Conservation (phyloP, 1,140 invertebrate species). For the Mya arenaria region DNA sequence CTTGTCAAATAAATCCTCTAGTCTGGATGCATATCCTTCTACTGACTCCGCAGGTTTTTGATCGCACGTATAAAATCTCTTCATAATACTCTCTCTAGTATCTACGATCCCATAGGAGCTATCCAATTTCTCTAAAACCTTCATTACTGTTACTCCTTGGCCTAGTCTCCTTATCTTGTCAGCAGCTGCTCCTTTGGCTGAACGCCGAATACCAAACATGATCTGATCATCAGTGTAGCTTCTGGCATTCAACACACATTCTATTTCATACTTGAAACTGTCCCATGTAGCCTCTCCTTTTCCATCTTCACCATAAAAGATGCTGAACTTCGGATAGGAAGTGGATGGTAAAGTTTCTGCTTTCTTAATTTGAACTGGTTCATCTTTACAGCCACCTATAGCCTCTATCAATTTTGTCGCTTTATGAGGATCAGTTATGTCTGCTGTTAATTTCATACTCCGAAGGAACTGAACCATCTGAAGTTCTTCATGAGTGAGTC, state of each 20-base stretch:
- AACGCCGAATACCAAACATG: neutral
- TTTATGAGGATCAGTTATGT: too few relatives aligned
- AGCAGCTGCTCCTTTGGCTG: neutral
- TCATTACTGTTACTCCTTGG: neutral
- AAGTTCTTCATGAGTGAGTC: too few relatives aligned
- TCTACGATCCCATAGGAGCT: constrained; percentile 18
- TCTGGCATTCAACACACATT: neutral
- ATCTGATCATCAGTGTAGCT: constrained; percentile 22
- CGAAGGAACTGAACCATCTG: too few relatives aligned
- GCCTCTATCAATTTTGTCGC: too few relatives aligned
- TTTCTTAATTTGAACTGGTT: too few relatives aligned
- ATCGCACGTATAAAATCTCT: constrained; percentile 1
- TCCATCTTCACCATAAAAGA: constrained; percentile 24
- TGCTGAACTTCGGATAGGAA: constrained; percentile 23
- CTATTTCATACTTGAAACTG: constrained; percentile 28
- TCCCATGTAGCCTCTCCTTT: constrained; percentile 24
- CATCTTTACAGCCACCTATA: too few relatives aligned
- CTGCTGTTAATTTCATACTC: too few relatives aligned
- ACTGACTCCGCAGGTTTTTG: constrained; percentile 8
- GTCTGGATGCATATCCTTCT: constrained; percentile 9
- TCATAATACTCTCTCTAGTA: constrained; percentile 3
- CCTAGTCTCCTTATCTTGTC: constrained; percentile 18
- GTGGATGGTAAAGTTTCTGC: too few relatives aligned
- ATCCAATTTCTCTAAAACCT: neutral
- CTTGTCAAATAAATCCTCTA: constrained; percentile 22